phyloP scores from a whole-genome alignment of 2,113 vertebrate genomes.

The Addax nasomaculatus region DNA sequence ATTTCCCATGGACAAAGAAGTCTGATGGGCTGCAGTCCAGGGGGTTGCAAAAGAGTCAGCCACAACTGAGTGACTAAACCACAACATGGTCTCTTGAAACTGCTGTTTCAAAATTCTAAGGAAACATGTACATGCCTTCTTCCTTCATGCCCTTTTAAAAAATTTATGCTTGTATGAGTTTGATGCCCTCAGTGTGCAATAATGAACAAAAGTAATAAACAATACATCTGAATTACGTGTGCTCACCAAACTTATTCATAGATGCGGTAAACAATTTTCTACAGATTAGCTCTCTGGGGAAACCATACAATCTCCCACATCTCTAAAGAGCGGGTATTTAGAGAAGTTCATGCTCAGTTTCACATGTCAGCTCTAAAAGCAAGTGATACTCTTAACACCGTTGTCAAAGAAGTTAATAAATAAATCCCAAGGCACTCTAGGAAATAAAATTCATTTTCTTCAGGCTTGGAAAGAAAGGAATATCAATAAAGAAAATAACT shows the following conservation, averaged over 20 bases:
- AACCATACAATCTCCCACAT: background rate
- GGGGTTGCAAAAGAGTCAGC: background rate
- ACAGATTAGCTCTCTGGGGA: background rate
- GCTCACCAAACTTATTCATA: background rate
- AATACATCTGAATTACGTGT: background rate
- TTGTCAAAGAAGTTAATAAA: slow-evolving; percentile 21
- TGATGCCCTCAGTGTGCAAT: background rate
- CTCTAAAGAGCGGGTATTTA: background rate
- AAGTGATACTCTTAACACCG: background rate
- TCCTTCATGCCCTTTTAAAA: background rate
- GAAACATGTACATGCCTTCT: background rate
- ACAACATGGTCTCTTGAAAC: background rate
- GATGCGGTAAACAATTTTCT: slow-evolving; percentile 1
- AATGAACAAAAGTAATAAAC: slow-evolving; percentile 2
- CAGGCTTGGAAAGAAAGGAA: slow-evolving; percentile 11
- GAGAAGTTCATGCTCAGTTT: background rate
- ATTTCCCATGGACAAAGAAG: background rate
- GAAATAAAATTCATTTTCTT: slow-evolving; percentile 11
- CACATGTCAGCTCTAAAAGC: background rate
- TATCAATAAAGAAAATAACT: background rate
- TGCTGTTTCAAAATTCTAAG: background rate
- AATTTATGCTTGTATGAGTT: background rate
- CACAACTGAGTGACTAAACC: rapidly evolving
- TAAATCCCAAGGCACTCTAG: background rate
- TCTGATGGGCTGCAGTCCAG: background rate